Conservation (phyloP, 2,113 vertebrate species). For the Sorex araneus region DNA sequence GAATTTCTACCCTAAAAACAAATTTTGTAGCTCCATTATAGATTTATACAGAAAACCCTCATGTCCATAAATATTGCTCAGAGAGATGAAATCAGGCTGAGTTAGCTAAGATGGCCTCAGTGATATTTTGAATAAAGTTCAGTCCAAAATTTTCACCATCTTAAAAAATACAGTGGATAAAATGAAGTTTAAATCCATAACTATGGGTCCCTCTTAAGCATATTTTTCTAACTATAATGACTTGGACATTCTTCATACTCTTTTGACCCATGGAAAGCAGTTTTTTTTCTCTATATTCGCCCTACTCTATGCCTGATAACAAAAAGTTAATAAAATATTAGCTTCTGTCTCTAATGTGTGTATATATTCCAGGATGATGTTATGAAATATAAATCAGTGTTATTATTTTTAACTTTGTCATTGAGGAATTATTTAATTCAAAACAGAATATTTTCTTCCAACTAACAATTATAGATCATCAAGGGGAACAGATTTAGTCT, state of each 20-base stretch:
- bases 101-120: not conserved
- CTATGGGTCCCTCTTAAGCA: not conserved
- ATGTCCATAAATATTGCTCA: conserved; percentile 7
- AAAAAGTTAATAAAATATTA: not conserved
- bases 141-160: not conserved
- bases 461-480: not conserved
- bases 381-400: not conserved
- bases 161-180: not conserved
- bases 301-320: not conserved
- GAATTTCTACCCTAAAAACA: not conserved
- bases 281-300: not conserved
- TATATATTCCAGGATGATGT: not conserved
- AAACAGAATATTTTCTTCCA: not conserved
- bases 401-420: too few species aligned
- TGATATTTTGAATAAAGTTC: not conserved
- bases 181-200: not conserved
- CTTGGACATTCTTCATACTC: not conserved
- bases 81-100: not conserved
- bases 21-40: not conserved
- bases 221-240: not conserved
- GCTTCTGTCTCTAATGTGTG: not conserved
- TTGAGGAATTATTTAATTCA: not conserved
- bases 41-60: not conserved
- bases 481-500: not conserved
- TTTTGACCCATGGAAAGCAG: not conserved